A percentile compares a stretch with the other conserved stretches of the same genome.
Conservation (phyloP, 2,797 vertebrate genomes). For the Enteromius paludinosus region DNA sequence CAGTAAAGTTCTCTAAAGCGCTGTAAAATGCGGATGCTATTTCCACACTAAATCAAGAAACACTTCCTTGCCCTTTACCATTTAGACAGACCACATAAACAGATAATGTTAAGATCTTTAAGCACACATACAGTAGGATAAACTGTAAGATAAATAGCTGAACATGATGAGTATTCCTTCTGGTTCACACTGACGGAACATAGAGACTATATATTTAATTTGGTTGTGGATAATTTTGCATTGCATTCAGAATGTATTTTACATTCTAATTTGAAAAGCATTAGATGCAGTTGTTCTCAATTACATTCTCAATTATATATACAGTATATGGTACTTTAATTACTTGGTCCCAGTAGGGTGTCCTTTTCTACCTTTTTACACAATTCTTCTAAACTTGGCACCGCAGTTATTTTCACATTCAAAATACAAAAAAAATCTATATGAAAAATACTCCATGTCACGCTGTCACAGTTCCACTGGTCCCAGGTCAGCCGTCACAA, state of each 20-base stretch:
- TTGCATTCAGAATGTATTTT: neutral
- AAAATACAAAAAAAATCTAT: neutral
- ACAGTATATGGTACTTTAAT: too few species aligned
- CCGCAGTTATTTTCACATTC: neutral
- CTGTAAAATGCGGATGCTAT: neutral
- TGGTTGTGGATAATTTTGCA: neutral
- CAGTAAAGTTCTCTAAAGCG: slow-evolving; percentile 13
- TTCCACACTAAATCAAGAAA: neutral
- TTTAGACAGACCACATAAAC: neutral
- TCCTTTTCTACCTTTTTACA: neutral
- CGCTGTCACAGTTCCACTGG: too few species aligned
- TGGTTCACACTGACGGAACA: neutral
- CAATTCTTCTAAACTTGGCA: neutral
- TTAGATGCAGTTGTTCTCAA: neutral
- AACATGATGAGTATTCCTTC: neutral
- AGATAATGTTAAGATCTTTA: neutral
- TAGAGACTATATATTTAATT: neutral
- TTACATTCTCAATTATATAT: too few species aligned
- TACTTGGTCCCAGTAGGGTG: neutral
- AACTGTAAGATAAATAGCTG: neutral
- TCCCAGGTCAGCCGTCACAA: too few species aligned
- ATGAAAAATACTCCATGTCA: neutral
- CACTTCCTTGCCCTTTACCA: slow-evolving; percentile 2
- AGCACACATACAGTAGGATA: neutral
- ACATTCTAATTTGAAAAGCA: neutral